phyloP scores from a whole-genome alignment of 2,888 invertebrate species.

The Silvanus unidentatus region DNA sequence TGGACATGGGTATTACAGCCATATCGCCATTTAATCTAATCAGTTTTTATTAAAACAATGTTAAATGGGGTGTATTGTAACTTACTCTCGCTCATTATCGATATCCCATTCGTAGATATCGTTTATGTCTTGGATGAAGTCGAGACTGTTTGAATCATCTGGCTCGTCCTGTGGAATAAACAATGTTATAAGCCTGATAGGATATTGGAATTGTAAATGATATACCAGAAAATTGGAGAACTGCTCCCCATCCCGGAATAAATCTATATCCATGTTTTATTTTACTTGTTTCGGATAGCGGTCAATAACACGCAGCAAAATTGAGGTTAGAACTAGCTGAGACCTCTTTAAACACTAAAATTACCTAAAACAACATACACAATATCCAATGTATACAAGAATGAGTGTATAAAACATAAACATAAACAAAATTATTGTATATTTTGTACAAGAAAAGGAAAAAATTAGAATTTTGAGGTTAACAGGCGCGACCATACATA shows the following conservation, averaged over 20 bases:
- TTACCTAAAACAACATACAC: too few relatives aligned
- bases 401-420: too few relatives aligned
- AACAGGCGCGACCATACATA: too few relatives aligned
- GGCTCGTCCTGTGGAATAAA: conserved; percentile 16
- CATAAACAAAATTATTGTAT: too few relatives aligned
- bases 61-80: conserved; percentile 8
- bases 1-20: conserved; percentile 43
- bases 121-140: conserved; percentile 11
- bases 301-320: conserved; percentile 13
- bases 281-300: background rate
- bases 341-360: background rate
- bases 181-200: conserved; percentile 5
- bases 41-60: conserved; percentile 5
- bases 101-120: conserved; percentile 21
- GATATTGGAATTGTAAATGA: conserved; percentile 6
- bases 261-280: conserved; percentile 50
- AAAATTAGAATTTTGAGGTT: too few relatives aligned
- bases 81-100: conserved; percentile 43
- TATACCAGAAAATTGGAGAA: conserved; percentile 37
- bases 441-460: too few relatives aligned
- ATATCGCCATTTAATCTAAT: conserved; percentile 41
- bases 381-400: too few relatives aligned
- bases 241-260: conserved; percentile 49
- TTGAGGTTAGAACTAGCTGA: conserved; percentile 10
- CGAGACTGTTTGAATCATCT: conserved; percentile 18